Conservation (phyloP, 2,888 invertebrate species). For the Brenthis ino region DNA sequence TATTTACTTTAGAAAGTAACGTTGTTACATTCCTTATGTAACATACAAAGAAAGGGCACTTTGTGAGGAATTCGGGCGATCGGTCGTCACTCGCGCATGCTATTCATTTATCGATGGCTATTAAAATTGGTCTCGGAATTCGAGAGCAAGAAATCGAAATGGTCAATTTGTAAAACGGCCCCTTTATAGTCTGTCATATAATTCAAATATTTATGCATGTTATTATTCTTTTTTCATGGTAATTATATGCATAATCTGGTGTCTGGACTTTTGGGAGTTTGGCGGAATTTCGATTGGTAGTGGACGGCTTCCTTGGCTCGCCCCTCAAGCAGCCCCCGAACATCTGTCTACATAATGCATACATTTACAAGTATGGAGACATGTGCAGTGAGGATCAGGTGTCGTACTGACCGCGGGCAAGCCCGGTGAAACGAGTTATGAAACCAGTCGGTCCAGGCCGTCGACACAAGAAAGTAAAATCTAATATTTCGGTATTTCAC, state of each 20-base stretch:
- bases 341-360: conserved; percentile 60
- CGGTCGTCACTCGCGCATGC: conserved; percentile 55
- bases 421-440: conserved; percentile 65
- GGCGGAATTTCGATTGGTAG: conserved; percentile 16
- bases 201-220: conserved; percentile 13
- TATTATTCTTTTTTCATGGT: neutral
- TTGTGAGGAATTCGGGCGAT: conserved; percentile 66
- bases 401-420: conserved; percentile 75
- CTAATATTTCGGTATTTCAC: conserved; percentile 39
- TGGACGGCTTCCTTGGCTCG: conserved; percentile 30
- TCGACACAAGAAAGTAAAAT: conserved; percentile 60
- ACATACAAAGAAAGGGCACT: conserved; percentile 56
- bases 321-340: conserved; percentile 52
- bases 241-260: conserved; percentile 26
- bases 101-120: conserved; percentile 50
- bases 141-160: conserved; percentile 45
- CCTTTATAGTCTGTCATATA: conserved; percentile 20
- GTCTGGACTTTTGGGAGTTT: conserved; percentile 23
- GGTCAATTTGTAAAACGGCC: conserved; percentile 39
- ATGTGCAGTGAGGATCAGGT: conserved; percentile 75
- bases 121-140: conserved; percentile 52
- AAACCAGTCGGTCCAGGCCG: conserved; percentile 53
- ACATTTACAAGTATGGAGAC: conserved; percentile 45
- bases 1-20: neutral
- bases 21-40: conserved; percentile 29